Conservation (phyloP, 1,140 invertebrate genomes). For the Centruroides vittatus region DNA sequence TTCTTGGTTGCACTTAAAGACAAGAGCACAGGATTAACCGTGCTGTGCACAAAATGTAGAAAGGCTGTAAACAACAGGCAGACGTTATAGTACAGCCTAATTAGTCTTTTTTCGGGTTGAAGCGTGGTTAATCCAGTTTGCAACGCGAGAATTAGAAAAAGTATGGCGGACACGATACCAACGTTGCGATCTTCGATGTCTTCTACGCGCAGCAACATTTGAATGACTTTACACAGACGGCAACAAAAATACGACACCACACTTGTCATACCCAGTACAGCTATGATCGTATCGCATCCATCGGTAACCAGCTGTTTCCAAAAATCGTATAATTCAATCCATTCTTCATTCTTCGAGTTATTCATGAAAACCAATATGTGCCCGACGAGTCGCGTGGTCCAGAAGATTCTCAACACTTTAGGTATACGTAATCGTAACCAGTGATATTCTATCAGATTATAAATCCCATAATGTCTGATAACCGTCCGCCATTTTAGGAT, state of each 20-base stretch:
- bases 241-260: constrained; percentile 71
- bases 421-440: constrained; percentile 76
- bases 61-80: constrained; percentile 79
- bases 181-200: constrained; percentile 76
- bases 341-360: neutral
- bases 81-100: constrained; percentile 73
- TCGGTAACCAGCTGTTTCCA: constrained; percentile 52
- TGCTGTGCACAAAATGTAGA: constrained; percentile 53
- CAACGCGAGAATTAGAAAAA: constrained; percentile 87
- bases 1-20: constrained; percentile 74
- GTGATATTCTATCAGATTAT: constrained; percentile 65
- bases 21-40: constrained; percentile 74
- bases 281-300: constrained; percentile 77
- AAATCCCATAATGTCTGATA: constrained; percentile 63
- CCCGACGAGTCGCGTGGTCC: constrained; percentile 55
- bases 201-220: constrained; percentile 62
- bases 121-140: constrained; percentile 82
- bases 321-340: constrained; percentile 1
- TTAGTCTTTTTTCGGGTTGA: constrained; percentile 69
- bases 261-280: constrained; percentile 79
- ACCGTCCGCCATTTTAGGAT: constrained; percentile 53
- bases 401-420: constrained; percentile 69
- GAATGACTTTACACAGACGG: constrained; percentile 72
- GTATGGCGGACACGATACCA: constrained; percentile 74
- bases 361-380: constrained; percentile 26